phyloP scores from a whole-genome alignment of 2,113 vertebrate species.

The Phodopus roborovskii region DNA sequence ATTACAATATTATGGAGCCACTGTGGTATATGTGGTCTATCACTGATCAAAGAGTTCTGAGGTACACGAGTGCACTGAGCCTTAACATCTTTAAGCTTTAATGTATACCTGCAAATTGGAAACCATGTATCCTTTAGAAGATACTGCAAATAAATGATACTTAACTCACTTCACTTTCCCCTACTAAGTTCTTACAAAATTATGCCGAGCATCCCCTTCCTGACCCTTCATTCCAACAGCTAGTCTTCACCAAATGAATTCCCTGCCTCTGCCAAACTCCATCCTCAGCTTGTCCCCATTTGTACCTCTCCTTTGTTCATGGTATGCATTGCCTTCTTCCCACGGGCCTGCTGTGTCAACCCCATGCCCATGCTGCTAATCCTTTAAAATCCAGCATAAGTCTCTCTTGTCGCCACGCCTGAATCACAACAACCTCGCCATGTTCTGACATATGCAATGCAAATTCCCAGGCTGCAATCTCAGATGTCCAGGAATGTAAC shows the following conservation, averaged over 20 bases:
- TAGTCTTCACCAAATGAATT: background rate
- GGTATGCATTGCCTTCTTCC: background rate
- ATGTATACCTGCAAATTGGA: background rate
- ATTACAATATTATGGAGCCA: background rate
- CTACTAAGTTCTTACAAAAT: background rate
- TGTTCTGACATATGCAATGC: background rate
- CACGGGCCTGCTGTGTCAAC: background rate
- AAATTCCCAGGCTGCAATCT: constrained; percentile 11
- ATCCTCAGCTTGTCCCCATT: background rate
- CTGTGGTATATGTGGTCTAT: background rate
- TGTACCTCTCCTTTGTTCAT: background rate
- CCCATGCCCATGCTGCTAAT: background rate
- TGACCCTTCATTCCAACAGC: background rate
- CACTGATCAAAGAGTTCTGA: background rate
- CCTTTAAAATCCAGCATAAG: background rate
- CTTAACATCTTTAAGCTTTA: background rate
- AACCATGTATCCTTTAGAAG: background rate
- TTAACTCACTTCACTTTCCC: background rate
- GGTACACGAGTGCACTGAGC: background rate
- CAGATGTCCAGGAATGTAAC: background rate
- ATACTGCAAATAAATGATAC: background rate
- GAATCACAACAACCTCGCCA: background rate
- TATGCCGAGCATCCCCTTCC: background rate
- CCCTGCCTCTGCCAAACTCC: background rate
- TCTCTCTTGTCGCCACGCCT: background rate